Conservation (phyloP, 2,113 vertebrate species). For the Apeltes quadracus region DNA sequence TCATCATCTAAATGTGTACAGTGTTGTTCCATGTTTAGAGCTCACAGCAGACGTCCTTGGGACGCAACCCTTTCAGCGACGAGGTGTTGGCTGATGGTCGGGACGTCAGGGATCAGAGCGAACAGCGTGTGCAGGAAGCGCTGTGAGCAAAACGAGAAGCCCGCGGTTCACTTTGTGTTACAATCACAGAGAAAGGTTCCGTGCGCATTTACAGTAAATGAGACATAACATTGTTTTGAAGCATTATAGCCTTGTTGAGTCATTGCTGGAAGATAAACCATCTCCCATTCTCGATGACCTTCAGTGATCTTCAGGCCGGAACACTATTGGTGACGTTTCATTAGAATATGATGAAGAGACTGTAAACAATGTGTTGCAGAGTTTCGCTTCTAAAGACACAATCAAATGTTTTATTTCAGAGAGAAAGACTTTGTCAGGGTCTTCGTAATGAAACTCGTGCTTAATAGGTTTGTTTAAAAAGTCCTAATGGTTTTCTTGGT, state of each 20-base stretch:
- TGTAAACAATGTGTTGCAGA: not conserved
- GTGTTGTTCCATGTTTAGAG: too few species aligned
- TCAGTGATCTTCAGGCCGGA: conserved; percentile 18
- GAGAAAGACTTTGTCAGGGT: conserved; percentile 56
- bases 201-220: not conserved
- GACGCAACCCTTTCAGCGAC: conserved; percentile 46
- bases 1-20: too few species aligned
- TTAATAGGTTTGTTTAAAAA: conserved; percentile 79
- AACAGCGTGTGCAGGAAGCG: conserved; percentile 68
- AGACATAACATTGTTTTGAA: conserved; percentile 6
- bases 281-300: not conserved
- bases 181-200: not conserved
- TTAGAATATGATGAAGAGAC: conserved; percentile 7
- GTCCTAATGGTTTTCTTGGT: conserved; percentile 80
- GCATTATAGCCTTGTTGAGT: conserved; percentile 5
- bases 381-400: conserved; percentile 24
- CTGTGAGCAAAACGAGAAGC: conserved; percentile 9
- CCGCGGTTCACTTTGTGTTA: not conserved
- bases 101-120: conserved; percentile 70
- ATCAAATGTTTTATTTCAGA: conserved; percentile 41
- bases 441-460: conserved; percentile 65
- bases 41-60: not conserved
- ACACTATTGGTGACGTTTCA: not conserved
- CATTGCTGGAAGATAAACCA: conserved; percentile 2
- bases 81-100: conserved; percentile 62